Conservation (phyloP, 2,113 vertebrate species). For the Polypterus senegalus region DNA sequence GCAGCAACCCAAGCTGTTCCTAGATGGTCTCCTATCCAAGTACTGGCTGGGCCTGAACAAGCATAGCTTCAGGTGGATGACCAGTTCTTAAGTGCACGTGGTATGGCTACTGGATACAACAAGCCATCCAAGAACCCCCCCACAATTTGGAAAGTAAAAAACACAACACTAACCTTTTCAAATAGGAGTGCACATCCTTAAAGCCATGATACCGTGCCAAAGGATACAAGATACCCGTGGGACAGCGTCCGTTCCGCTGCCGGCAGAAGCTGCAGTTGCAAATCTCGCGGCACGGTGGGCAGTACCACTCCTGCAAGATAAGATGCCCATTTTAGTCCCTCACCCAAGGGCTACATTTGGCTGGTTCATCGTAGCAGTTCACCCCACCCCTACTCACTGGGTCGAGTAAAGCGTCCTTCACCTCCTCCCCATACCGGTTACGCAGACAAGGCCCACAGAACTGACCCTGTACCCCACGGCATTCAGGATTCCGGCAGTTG, state of each 20-base stretch:
- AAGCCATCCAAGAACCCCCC: not conserved
- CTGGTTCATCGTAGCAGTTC: no score
- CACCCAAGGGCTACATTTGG: not conserved
- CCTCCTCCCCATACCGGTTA: constrained; percentile 58
- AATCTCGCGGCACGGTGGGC: constrained; percentile 54
- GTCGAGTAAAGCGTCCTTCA: constrained; percentile 46
- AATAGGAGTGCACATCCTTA: constrained; percentile 57
- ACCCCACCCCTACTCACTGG: constrained; percentile 34
- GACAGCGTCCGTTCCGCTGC: constrained; percentile 46
- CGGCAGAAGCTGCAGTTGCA: constrained; percentile 66
- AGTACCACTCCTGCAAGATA: constrained; percentile 42
- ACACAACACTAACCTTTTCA: constrained; percentile 35
- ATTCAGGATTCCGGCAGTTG: constrained; percentile 46
- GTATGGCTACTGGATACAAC: no score
- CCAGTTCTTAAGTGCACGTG: no score
- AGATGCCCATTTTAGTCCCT: not conserved
- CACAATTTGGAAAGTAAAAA: not conserved
- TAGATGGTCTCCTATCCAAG: no score
- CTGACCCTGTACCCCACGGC: constrained; percentile 50
- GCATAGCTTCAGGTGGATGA: no score
- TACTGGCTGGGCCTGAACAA: no score
- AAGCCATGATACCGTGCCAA: constrained; percentile 55
- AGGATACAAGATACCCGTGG: constrained; percentile 54
- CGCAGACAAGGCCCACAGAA: constrained; percentile 60
- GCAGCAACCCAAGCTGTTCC: no score